Base-by-base conservation (phyloP, 2,888 invertebrate species). In the Ephialtes manifestator region DNA sequence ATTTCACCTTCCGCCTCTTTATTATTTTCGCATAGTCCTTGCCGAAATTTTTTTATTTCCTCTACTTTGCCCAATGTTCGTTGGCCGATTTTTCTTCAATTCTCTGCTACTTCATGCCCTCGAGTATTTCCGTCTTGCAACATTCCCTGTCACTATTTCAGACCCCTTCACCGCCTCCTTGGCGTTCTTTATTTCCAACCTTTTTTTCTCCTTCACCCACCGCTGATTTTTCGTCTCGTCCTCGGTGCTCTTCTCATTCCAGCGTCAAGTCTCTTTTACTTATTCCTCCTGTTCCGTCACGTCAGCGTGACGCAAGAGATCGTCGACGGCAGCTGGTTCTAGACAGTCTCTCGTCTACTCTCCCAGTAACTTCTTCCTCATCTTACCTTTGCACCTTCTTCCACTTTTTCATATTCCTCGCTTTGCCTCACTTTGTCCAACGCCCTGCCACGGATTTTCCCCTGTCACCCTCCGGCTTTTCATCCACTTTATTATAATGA, bases 131-230 rank as follows among this genome's bases (percentile, higher is more conserved):
- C 55, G 75, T 60, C 46, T 72, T 39, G 86, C 86, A 84, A 86
- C 83, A 85, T 85, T 88, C 84, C 81, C 82, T 79, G 86, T 71
- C 84, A 78, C 83, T 77, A 85, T 83, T 86, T 86, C 79, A 58
- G 76, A 10, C 60, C 65, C 70, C 67, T 58, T 39, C 60, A 31
- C n/a, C n/a, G 43, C 77, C 31, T 55, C 63, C 51, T 68, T 39
- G 10, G 10, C 10, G n/a, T 20, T 43, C 15, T 31, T 60, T 55
- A 55, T 76, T 72, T 58, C 20, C 55, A 63, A 72, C 53, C 53
- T 81, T 75, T 48, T 81, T 75, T 48, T 65, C 60, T 77, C 24
- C 43, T 58, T 68, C 35, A 28, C 63, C 53, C 43, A 67, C 31
- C 77, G 39, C 65, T 81, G 81, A 80, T 86, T 84, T 83, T 78